Evolutionary conservation across 2,797 vertebrate species (phyloP), one percentile per base, ranked within the genome.

Genomic region (Urocyon cinereoargenteus): DNA sequence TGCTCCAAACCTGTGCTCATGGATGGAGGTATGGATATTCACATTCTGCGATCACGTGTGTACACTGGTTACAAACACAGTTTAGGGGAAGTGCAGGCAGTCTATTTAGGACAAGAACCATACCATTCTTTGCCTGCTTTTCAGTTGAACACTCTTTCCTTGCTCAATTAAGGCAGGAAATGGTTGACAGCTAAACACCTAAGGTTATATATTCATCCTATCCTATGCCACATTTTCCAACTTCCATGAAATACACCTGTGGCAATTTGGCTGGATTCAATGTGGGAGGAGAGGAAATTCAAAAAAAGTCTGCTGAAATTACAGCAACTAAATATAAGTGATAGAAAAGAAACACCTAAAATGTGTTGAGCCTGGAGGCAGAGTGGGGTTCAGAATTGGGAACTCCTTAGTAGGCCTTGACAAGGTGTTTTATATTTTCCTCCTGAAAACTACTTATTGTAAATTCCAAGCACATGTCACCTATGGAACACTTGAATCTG

Each of bases 261-360:
- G 81, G 73, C 28, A 92, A 90, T 78, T 26, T 82, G 45, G n/a
- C 84, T 49, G 72, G 77, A 68, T 26, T 66, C 86, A 8, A 45
- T 53, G 61, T 86, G 85, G 97, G 92, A 94, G 77, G 92, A 93
- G 85, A 88, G 81, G 92, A 93, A 86, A 84, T 66, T 86, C 92
- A 84, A 85, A 78, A 73, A 24, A 14, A 96, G 87, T 49, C 31
- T 92, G 61, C 26, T 57, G 84, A 94, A 94, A 96, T 97, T 88
- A 95, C 1, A 95, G 88, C 16, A 94, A 73, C 90, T 95, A 94
- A 97, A 96, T 96, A 66, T 92, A 95, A 90, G 72, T 18, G 24
- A 62, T 8, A 59, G 77, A 51, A 94, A 75, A 88, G 34, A 93
- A 87, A 90, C 14, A 89, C 26, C 61, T 77, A 55, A 75, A 77